Conservation (phyloP, 2,888 invertebrate species). For the Lasioglossum leucozonium region DNA sequence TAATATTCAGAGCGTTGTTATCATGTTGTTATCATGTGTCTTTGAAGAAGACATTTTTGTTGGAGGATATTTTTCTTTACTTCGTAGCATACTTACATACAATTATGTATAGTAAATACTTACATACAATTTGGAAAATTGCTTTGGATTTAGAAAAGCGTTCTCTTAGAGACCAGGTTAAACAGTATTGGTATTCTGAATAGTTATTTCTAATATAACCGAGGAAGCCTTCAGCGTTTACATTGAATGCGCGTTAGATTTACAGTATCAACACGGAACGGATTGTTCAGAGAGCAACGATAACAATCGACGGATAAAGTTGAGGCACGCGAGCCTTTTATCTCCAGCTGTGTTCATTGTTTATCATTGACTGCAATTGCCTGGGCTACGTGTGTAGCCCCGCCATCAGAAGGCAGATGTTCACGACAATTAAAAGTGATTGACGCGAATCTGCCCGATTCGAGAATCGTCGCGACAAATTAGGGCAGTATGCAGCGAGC, state of each 20-base stretch:
- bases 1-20: too few species aligned
- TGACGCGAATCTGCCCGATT: slow-evolving; percentile 65
- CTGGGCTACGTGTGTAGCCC: slow-evolving; percentile 33
- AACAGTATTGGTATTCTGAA: not conserved
- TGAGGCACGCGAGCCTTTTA: slow-evolving; percentile 44
- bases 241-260: not conserved
- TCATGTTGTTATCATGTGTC: too few species aligned
- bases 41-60: too few species aligned
- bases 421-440: slow-evolving; percentile 73
- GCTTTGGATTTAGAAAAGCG: not conserved
- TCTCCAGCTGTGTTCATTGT: slow-evolving; percentile 46
- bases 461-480: slow-evolving; percentile 54
- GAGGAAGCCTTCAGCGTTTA: too few species aligned
- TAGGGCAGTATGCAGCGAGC: slow-evolving; percentile 46
- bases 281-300: slow-evolving; percentile 10
- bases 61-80: too few species aligned
- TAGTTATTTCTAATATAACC: not conserved
- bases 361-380: slow-evolving; percentile 55
- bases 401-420: slow-evolving; percentile 58
- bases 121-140: not conserved
- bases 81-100: too few species aligned
- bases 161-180: too few species aligned
- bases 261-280: slow-evolving; percentile 15
- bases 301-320: slow-evolving; percentile 42
- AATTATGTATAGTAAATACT: too few species aligned